Evolutionary conservation across 2,797 vertebrate genomes (phyloP).

Genomic region (Adrianichthys oophorus): DNA sequence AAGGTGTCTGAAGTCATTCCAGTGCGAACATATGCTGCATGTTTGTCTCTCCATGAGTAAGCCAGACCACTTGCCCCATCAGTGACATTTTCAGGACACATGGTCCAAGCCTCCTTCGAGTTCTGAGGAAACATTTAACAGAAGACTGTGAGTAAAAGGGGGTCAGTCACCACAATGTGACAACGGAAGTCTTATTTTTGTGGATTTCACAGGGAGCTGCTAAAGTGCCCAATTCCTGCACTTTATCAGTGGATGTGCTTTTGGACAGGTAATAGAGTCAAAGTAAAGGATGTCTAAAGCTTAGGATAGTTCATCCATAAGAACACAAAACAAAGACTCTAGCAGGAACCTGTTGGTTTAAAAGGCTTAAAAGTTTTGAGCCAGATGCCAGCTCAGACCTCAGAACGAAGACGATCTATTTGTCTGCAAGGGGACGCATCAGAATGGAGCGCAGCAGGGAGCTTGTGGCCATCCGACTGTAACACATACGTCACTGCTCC

Average conservation of each 20-base stretch:
- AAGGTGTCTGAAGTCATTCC: slow-evolving; percentile 51
- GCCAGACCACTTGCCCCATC: slow-evolving; percentile 55
- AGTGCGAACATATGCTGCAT: slow-evolving; percentile 68
- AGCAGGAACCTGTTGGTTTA: slow-evolving; percentile 68
- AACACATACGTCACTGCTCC: too few species aligned
- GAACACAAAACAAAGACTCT: slow-evolving; percentile 62
- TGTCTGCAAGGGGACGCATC: too few species aligned
- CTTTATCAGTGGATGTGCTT: slow-evolving; percentile 50
- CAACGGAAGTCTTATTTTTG: slow-evolving; percentile 63
- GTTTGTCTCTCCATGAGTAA: slow-evolving; percentile 55
- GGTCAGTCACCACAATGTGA: slow-evolving; percentile 40
- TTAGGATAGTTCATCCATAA: slow-evolving; percentile 54
- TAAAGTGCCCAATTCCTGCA: slow-evolving; percentile 54
- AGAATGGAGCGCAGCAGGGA: too few species aligned
- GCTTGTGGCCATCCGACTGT: too few species aligned
- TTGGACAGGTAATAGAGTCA: slow-evolving; percentile 60
- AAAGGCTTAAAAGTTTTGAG: slow-evolving; percentile 36
- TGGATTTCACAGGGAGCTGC: slow-evolving; percentile 56
- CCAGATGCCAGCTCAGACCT: too few species aligned
- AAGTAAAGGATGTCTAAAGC: slow-evolving; percentile 40
- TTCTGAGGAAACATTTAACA: slow-evolving; percentile 47
- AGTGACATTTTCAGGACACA: slow-evolving; percentile 36
- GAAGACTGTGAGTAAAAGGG: slow-evolving; percentile 30
- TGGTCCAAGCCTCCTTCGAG: slow-evolving; percentile 49
- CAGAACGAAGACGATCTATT: too few species aligned